Base-by-base conservation (phyloP, 2,797 vertebrate genomes). In the Enoplosus armatus region DNA sequence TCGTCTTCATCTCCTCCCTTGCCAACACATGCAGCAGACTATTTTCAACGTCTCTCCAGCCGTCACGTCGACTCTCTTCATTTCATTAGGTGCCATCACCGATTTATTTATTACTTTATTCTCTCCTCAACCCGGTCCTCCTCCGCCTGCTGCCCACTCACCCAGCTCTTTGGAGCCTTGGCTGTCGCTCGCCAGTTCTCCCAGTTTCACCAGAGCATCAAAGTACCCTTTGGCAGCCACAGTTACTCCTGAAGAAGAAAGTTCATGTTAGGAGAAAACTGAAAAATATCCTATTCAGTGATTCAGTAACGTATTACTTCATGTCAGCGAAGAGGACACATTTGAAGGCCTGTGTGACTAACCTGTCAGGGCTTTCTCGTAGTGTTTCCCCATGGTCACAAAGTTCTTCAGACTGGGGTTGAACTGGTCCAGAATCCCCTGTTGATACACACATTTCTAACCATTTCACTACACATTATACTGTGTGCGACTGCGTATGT, bases 371-470 rank as follows among this genome's bases (percentile, higher is more conserved):
- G 96, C 95, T 83, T 95, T 96, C 85, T 96, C 95, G 51, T 96
- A 96, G 82, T 96, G 93, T 87, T 96, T 96, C 51, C 96, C 96
- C 96, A 96, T 96, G n/a, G 93, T 90, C 78, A 97, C 96, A 94
- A 97, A 97, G 89, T 96, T 97, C 93, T 96, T 96, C 86, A 97
- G 89, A 91, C 96, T 96, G 90, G 96, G 96, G 85, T 97, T 97
- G 84, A 97, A 97, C 84, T 97, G 96, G 82, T 97, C 96, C 92
- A 96, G 87, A 80, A 97, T 96, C n/a, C 95, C 95, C 96, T 96
- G 82, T 78, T 70, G 71, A 84, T 15, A 76, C 35, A 80, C 24
- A 81, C n/a, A 70, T 41, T 55, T 60, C 8, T 3, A 26, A 33
- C 1, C 15, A 58, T 18, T 55, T 67, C 16, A 43, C 24, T 37